A percentile compares a stretch with the other conserved stretches of the same genome.
Conservation (phyloP, 2,113 vertebrate species). For the Toxotes jaculatrix region DNA sequence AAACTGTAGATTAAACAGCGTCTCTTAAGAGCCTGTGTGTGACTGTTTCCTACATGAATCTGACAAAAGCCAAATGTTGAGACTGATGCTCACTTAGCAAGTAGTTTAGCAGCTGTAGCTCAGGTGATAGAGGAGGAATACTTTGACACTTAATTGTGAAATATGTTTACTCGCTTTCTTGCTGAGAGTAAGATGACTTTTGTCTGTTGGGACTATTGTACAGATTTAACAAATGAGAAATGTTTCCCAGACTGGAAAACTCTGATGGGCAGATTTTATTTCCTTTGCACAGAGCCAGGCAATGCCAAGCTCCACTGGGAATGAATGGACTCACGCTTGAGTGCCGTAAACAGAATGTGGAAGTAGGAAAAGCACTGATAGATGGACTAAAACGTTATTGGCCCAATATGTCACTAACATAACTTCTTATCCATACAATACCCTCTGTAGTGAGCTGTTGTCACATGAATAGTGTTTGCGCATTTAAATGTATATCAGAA, state of each 20-base stretch:
- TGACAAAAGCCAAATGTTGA: not conserved
- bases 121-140: not conserved
- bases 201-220: too few relatives aligned
- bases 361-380: not conserved
- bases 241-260: not conserved
- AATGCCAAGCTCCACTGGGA: not conserved
- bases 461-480: constrained; percentile 1
- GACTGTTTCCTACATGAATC: constrained; percentile 5
- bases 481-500: constrained; percentile 22
- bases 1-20: not conserved
- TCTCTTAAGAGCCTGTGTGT: not conserved
- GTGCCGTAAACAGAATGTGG: not conserved
- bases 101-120: not conserved
- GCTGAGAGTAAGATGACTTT: too few relatives aligned
- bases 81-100: not conserved
- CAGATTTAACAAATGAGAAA: not conserved
- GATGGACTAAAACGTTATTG: not conserved
- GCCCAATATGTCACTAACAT: not conserved
- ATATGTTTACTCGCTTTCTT: not conserved
- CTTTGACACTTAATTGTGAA: not conserved
- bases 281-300: not conserved
- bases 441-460: not conserved
- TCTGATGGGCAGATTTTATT: too few relatives aligned
- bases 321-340: not conserved
- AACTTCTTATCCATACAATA: not conserved